Percentiles rank a stretch among this genome's conserved stretches.
These are phyloP conservation scores for Chesias legatella DNA, from an alignment of 2,888 invertebrate genomes.

Conservation along the genomic window DNA sequence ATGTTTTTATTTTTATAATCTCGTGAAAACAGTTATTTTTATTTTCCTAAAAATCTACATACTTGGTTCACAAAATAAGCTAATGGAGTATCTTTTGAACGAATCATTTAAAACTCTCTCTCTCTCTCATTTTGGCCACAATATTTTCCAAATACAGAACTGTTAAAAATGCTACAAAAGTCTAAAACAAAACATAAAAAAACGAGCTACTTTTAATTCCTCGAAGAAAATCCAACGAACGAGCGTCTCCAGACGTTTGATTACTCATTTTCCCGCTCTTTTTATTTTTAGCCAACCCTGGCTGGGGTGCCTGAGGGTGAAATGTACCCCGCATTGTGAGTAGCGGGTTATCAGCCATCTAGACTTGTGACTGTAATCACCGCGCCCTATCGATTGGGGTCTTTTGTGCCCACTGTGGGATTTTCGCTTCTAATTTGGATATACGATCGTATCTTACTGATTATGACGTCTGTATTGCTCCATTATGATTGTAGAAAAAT, in stretches of 20 bases:
- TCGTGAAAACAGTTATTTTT: too few relatives aligned
- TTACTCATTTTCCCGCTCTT: conserved; percentile 1
- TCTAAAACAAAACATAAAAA: not conserved
- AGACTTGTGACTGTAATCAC: conserved; percentile 62
- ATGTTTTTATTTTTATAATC: too few relatives aligned
- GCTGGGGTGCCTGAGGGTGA: conserved; percentile 53
- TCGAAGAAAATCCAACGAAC: not conserved
- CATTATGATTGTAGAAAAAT: not conserved
- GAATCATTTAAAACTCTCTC: too few relatives aligned
- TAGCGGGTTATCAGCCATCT: conserved; percentile 67
- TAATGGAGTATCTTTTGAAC: too few relatives aligned
- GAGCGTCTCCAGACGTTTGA: conserved; percentile 3
- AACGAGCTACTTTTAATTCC: not conserved
- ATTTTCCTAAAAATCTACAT: too few relatives aligned
- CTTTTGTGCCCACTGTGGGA: conserved; percentile 28
- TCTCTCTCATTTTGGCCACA: too few relatives aligned
- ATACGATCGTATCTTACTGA: conserved; percentile 10
- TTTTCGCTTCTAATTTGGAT: conserved; percentile 21
- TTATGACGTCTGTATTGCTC: not conserved
- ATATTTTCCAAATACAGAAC: too few relatives aligned
- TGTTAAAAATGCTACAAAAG: not conserved
- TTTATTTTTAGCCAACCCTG: conserved; percentile 48
- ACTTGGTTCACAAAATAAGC: too few relatives aligned
- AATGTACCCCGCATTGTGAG: conserved; percentile 46
- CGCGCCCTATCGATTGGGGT: conserved; percentile 41